Conservation (phyloP, 2,888 invertebrate genomes). For the Eurytoma adleriae region DNA sequence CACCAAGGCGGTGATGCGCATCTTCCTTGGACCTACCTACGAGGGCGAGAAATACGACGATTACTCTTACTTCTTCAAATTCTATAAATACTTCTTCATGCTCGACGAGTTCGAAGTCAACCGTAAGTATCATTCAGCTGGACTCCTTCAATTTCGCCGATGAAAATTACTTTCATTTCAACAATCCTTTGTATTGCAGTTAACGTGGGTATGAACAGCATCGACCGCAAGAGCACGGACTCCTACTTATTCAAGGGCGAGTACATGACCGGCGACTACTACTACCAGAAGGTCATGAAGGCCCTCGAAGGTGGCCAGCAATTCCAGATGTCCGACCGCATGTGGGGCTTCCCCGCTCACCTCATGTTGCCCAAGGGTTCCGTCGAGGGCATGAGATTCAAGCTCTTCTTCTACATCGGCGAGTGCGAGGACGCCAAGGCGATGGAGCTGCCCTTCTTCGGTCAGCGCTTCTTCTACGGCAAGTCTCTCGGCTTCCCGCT, state of each 20-base stretch:
- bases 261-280: slow-evolving; percentile 64
- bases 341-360: slow-evolving; percentile 78
- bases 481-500: slow-evolving; percentile 81
- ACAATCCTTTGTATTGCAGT: slow-evolving; percentile 62
- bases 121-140: slow-evolving; percentile 74
- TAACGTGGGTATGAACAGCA: slow-evolving; percentile 67
- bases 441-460: slow-evolving; percentile 77
- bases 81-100: slow-evolving; percentile 79
- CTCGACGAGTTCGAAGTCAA: slow-evolving; percentile 79
- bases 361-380: slow-evolving; percentile 82
- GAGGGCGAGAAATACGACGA: slow-evolving; percentile 65
- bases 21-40: slow-evolving; percentile 84
- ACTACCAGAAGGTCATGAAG: slow-evolving; percentile 68
- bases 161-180: no score
- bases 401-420: slow-evolving; percentile 80
- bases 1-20: slow-evolving; percentile 79
- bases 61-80: slow-evolving; percentile 75
- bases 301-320: slow-evolving; percentile 68
- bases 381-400: slow-evolving; percentile 81
- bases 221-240: slow-evolving; percentile 69
- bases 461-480: slow-evolving; percentile 75
- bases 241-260: slow-evolving; percentile 64
- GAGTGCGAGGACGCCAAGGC: slow-evolving; percentile 78
- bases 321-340: slow-evolving; percentile 65
- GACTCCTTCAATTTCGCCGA: neutral